phyloP scores from a whole-genome alignment of 1,140 invertebrate genomes.

The Pogonus chalceus region DNA sequence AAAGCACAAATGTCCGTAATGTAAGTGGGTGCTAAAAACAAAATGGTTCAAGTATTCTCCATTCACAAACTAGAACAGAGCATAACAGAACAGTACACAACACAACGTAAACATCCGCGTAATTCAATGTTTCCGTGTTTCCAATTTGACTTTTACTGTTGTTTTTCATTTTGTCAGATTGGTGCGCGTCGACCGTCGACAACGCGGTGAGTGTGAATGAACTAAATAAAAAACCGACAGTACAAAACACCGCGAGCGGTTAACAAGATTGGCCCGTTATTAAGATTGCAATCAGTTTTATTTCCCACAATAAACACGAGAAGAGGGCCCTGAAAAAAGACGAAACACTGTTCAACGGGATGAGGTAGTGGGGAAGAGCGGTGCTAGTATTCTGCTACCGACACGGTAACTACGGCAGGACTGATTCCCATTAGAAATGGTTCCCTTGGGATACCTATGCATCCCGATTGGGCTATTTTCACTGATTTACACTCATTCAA shows the following conservation, averaged over 20 bases:
- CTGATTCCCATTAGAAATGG: neutral
- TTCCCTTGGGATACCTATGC: neutral
- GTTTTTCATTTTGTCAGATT: slow-evolving; percentile 11
- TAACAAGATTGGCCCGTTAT: slow-evolving; percentile 37
- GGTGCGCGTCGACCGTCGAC: slow-evolving; percentile 2
- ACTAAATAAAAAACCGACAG: slow-evolving; percentile 26
- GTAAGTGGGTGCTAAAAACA: too few relatives aligned
- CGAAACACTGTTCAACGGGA: too few relatives aligned
- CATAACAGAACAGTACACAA: slow-evolving; percentile 10
- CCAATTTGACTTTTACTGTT: neutral
- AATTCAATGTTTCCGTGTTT: neutral
- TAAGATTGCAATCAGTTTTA: slow-evolving; percentile 38
- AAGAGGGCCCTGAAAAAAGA: neutral
- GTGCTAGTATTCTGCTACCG: neutral
- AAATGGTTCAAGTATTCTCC: too few relatives aligned
- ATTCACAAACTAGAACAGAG: too few relatives aligned
- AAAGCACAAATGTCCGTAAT: too few relatives aligned
- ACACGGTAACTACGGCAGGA: neutral
- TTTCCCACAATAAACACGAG: slow-evolving; percentile 32
- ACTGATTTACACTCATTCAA: too few relatives aligned
- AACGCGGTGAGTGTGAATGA: slow-evolving; percentile 14
- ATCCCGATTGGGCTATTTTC: too few relatives aligned
- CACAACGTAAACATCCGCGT: slow-evolving; percentile 7
- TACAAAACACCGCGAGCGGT: slow-evolving; percentile 32
- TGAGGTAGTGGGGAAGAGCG: neutral